Evolutionary conservation across 2,113 vertebrate species (phyloP).

Genomic region (Stigmatopora argus): DNA sequence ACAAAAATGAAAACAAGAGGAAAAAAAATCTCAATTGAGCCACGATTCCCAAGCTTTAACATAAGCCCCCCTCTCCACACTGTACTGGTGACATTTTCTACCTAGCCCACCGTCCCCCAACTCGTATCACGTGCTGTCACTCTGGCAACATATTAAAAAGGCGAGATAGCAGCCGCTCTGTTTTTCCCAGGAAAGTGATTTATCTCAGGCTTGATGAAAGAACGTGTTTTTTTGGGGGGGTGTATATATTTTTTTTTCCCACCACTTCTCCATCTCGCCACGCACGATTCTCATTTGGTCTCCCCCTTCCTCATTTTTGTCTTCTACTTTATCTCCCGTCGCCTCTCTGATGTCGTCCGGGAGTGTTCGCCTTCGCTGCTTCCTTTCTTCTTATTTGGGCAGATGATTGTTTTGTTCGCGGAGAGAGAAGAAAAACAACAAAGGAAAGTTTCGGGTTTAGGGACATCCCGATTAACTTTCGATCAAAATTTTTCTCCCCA

Average conservation of each 20-base stretch:
- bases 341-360: constrained; percentile 43
- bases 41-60: constrained; percentile 1
- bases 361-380: constrained; percentile 18
- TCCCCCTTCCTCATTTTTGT: constrained; percentile 10
- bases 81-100: background rate
- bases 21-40: constrained; percentile 31
- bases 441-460: background rate
- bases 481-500: too few species aligned
- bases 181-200: constrained; percentile 65
- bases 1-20: too few species aligned
- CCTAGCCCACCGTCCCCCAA: background rate
- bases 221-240: too few species aligned
- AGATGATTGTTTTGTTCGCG: constrained; percentile 31
- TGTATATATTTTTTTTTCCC: constrained; percentile 20
- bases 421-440: constrained; percentile 16
- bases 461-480: too few species aligned
- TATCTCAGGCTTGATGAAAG: constrained; percentile 58
- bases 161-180: constrained; percentile 49
- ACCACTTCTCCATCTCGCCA: constrained; percentile 30
- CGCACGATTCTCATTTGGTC: constrained; percentile 37
- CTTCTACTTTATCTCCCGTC: constrained; percentile 27
- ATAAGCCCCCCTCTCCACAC: background rate
- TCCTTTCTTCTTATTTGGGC: background rate
- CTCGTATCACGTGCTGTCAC: constrained; percentile 49
- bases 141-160: constrained; percentile 63